These are phyloP conservation scores for Labeo rohita DNA, from an alignment of 2,113 vertebrate genomes.

Conservation along the genomic window DNA sequence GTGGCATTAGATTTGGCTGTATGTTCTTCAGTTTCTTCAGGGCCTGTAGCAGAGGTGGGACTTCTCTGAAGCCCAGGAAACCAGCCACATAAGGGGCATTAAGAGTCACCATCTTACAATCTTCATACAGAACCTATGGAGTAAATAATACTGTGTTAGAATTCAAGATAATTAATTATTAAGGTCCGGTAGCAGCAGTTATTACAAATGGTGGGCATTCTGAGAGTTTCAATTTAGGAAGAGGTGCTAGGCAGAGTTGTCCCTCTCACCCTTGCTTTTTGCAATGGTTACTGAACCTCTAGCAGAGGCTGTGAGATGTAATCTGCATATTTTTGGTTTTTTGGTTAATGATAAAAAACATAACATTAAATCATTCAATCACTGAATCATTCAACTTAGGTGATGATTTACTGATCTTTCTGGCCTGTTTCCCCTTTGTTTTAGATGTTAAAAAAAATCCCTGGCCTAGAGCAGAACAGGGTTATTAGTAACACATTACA, in stretches of 20 bases:
- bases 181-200: not conserved
- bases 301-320: not conserved
- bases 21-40: conserved; percentile 75
- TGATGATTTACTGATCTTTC: not conserved
- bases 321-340: too few relatives aligned
- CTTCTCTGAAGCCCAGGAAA: conserved; percentile 92
- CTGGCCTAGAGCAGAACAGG: not conserved
- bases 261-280: not conserved
- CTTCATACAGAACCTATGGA: conserved; percentile 87
- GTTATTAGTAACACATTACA: not conserved
- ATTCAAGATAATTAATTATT: not conserved
- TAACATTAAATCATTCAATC: too few relatives aligned
- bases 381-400: not conserved
- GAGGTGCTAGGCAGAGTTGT: too few relatives aligned
- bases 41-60: conserved; percentile 83
- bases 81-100: conserved; percentile 85
- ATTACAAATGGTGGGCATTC: too few relatives aligned
- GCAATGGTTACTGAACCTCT: not conserved
- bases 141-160: not conserved
- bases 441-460: not conserved
- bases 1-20: conserved; percentile 79
- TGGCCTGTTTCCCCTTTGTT: not conserved
- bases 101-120: conserved; percentile 84
- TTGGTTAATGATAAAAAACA: too few relatives aligned
- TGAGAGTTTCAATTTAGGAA: not conserved